Base-by-base conservation (phyloP, 2,888 invertebrate species). In the Dorcus hopei region DNA sequence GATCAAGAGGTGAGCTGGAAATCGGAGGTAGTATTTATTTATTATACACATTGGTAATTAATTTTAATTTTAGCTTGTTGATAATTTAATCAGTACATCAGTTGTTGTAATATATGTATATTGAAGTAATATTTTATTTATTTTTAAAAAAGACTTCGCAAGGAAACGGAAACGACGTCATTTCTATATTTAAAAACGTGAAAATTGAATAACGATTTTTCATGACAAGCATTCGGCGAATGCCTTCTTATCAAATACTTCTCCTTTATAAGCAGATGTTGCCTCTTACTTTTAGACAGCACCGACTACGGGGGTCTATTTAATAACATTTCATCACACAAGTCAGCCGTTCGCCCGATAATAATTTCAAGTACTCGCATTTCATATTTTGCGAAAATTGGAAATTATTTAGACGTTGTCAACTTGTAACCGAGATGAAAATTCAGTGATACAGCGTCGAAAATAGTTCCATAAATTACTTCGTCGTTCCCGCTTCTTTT, bases 351-450 rank as follows among this genome's bases (percentile, higher is more conserved):
- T 38, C 38, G 51, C 51, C 38, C 49, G 61, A 59, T 62, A 62
- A 59, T 59, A 54, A 62, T 57, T 58, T 59, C 52, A 42, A 49
- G 53, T 43, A 54, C 43, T 47, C 49, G 52, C 54, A 61, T 56
- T 58, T 62, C 47, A 59, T 58, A 61, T 65, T 63, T 63, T 51
- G 53, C 54, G 57, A 57, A 63, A 63, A 65, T 61, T 54, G 59
- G 58, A 58, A 62, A 63, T 60, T 61, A 61, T 59, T 47, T 49
- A 51, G 54, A 45, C 61, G 54, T 54, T 54, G 54, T 55, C 61
- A 52, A 51, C 52, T 56, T 56, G 56, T 52, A 40, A 52, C 55
- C 51, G 48, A 52, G 50, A 58, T 57, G 57, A 52, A 52, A 58
- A 58, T 54, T 54, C 54, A 58, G 51, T 51, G 58, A 52, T 54